Conservation (phyloP, 2,113 vertebrate species). For the Monarcha castaneiventris region DNA sequence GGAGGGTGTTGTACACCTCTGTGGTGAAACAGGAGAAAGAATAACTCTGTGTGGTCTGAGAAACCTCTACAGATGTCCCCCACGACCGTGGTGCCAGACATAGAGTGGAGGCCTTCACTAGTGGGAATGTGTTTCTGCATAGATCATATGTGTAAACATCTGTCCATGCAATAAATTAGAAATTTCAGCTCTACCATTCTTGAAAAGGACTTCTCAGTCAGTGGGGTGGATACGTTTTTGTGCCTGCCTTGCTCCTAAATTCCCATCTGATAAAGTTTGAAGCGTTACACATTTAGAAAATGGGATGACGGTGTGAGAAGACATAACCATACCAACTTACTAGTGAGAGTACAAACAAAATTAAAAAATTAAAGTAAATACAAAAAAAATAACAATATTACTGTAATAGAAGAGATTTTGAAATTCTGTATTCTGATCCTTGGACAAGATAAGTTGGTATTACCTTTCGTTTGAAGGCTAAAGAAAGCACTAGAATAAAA, state of each 20-base stretch:
- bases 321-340: background rate
- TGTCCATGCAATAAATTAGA: background rate
- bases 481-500: background rate
- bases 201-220: background rate
- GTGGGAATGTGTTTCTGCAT: background rate
- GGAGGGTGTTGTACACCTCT: background rate
- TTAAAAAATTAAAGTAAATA: background rate
- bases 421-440: background rate
- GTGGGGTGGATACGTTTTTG: background rate
- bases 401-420: background rate
- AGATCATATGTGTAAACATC: rapidly evolving
- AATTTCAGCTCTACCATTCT: background rate
- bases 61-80: background rate
- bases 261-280: background rate
- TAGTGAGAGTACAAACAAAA: background rate
- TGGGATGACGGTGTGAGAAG: background rate
- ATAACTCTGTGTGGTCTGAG: background rate
- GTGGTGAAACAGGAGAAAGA: background rate
- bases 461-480: background rate
- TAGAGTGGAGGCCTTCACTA: background rate
- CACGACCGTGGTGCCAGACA: rapidly evolving
- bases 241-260: background rate
- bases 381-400: background rate
- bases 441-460: background rate
- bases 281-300: background rate